phyloP scores from a whole-genome alignment of 2,113 vertebrate genomes.

The Pampusana beccarii region DNA sequence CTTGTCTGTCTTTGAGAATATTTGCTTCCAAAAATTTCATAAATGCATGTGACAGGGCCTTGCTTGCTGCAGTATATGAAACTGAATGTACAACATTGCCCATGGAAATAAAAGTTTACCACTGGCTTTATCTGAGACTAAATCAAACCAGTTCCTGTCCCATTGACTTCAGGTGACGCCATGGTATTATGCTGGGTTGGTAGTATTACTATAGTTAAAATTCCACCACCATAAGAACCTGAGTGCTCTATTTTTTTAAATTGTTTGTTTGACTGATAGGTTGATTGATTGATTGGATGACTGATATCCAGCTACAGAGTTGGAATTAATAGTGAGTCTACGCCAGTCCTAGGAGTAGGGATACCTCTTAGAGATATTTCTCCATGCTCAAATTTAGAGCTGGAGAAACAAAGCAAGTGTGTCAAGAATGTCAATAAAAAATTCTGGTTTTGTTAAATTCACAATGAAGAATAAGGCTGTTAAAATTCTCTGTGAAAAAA shows the following conservation, averaged over 20 bases:
- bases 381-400: not conserved
- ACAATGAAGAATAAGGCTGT: not conserved
- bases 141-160: not conserved
- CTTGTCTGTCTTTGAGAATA: not conserved
- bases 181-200: not conserved
- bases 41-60: not conserved
- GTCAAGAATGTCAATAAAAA: not conserved
- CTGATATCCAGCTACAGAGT: not conserved
- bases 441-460: not conserved
- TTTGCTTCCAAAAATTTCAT: not conserved
- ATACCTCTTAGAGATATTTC: not conserved
- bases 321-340: not conserved
- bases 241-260: not conserved
- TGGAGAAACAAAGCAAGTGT: not conserved
- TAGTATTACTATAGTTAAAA: not conserved
- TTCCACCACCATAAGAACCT: not conserved
- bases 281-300: not conserved
- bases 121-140: not conserved
- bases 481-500: not conserved
- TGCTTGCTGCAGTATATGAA: not conserved
- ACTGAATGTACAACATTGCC: not conserved
- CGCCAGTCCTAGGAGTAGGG: not conserved
- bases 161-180: not conserved
- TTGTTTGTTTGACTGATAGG: not conserved
- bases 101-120: not conserved